Evolutionary conservation across 2,888 invertebrate species (phyloP), one percentile per base, ranked within the genome.

Genomic region (Psylliodes chrysocephalus): DNA sequence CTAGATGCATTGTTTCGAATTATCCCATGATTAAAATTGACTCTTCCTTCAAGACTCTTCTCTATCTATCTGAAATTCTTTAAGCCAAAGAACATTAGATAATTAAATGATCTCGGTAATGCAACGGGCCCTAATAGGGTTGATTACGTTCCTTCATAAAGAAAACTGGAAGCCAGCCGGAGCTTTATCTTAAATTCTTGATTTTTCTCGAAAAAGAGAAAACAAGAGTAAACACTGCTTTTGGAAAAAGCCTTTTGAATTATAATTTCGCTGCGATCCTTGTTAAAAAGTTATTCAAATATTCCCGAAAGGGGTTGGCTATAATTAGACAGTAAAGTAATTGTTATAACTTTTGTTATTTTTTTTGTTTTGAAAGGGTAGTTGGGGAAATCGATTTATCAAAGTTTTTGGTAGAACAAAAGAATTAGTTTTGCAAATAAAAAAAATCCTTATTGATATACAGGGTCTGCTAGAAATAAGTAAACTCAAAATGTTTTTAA

Each of bases 101-200:
- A 40, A 53, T 53, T 53, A 53, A 53, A 53, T 53, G 53, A 53
- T 53, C 52, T 38, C 35, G 35, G 33, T 33, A 35, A 52, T 52
- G 19, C 53, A 53, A 53, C 22, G 40, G 17, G 38, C 18, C 40
- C 22, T 53, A 38, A 22, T 33, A 25, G 53, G 40, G 53, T 53
- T 53, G 53, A 40, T 40, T 53, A 53, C 40, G 40, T 46, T 19
- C 40, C 53, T 53, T 53, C 6, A 7, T 22, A 19, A 52, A 18
- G 35, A 14, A n/a, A n/a, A n/a, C n/a, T n/a, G n/a, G 7, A 18
- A 18, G 8, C 18, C 42, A 33, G 18, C 46, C n/a, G n/a, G n/a
- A n/a, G n/a, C n/a, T 33, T 46, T 56, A 33, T 46, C 14, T 28
- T 17, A 56, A 56, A 46, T 33, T 56, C 56, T 35, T 28, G 46